These are phyloP conservation scores for Smutsia temminckii DNA, from an alignment of 2,797 vertebrate species.

Conservation along the genomic window DNA sequence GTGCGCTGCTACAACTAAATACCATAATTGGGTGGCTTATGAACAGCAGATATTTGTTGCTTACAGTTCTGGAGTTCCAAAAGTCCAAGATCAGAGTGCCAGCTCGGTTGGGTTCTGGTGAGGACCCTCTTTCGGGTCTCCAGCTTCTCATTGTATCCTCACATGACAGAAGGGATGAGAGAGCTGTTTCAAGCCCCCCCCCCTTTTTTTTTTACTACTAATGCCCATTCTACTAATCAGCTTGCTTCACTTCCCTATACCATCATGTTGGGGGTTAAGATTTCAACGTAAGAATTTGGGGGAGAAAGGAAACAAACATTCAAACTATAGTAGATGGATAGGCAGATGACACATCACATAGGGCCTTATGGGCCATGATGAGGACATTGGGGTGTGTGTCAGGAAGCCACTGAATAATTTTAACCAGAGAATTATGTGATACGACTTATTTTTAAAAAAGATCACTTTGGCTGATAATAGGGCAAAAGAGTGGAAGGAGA, in stretches of 20 bases:
- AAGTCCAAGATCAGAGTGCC: neutral
- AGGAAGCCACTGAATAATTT: neutral
- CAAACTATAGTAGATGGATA: neutral
- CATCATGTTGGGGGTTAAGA: neutral
- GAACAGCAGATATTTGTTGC: neutral
- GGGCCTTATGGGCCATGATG: neutral
- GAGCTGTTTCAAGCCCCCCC: neutral
- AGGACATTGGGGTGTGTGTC: neutral
- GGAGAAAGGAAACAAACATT: neutral
- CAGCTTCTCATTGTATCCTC: neutral
- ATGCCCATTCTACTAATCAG: neutral
- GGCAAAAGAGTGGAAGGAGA: neutral
- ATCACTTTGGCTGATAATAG: neutral
- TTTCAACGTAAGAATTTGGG: neutral
- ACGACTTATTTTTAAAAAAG: neutral
- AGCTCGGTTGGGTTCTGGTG: neutral
- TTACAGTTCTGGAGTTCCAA: neutral
- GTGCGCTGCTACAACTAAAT: neutral
- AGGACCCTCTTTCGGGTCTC: neutral
- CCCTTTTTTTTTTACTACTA: neutral
- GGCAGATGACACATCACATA: neutral
- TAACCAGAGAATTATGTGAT: neutral
- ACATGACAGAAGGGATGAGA: neutral
- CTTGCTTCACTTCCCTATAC: neutral
- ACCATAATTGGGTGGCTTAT: too few species aligned